These are phyloP conservation scores for Alauda arvensis DNA, from an alignment of 2,797 vertebrate genomes.

Conservation along the genomic window DNA sequence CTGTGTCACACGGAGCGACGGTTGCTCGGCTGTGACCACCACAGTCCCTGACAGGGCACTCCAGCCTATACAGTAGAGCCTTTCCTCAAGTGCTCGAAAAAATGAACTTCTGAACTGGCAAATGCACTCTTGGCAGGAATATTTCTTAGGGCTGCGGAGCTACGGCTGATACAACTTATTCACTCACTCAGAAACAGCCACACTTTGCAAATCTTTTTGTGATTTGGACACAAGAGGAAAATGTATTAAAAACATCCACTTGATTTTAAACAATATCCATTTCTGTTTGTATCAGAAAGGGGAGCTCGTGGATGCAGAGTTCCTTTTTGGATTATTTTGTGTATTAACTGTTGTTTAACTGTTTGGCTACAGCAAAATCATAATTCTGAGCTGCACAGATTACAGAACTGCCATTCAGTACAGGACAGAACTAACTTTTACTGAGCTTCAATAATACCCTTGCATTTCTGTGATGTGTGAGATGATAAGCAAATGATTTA, in stretches of 20 bases:
- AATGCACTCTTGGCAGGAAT: neutral
- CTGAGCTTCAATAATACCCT: neutral
- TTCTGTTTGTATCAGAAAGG: slow-evolving; percentile 9
- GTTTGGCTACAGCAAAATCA: neutral
- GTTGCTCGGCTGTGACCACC: neutral
- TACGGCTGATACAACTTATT: neutral
- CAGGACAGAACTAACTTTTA: slow-evolving; percentile 35
- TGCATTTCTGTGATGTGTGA: neutral
- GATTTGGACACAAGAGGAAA: slow-evolving; percentile 7
- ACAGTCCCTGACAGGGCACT: neutral
- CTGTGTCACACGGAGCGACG: neutral
- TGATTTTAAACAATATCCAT: neutral
- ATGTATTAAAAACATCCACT: neutral
- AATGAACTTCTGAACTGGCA: neutral
- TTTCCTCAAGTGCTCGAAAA: neutral
- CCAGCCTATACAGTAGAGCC: neutral
- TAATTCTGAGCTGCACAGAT: neutral
- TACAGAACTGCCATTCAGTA: slow-evolving; percentile 22
- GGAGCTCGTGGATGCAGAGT: neutral
- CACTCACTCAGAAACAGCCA: neutral
- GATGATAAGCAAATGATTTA: slow-evolving; percentile 9
- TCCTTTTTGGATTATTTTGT: slow-evolving; percentile 3
- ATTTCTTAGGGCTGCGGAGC: neutral
- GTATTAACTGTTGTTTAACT: slow-evolving; percentile 24
- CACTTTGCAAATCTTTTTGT: neutral